Percentiles rank a stretch among this genome's conserved stretches.
Evolutionary conservation across 2,797 vertebrate genomes (phyloP).

Genomic region (Galagoides demidoff): DNA sequence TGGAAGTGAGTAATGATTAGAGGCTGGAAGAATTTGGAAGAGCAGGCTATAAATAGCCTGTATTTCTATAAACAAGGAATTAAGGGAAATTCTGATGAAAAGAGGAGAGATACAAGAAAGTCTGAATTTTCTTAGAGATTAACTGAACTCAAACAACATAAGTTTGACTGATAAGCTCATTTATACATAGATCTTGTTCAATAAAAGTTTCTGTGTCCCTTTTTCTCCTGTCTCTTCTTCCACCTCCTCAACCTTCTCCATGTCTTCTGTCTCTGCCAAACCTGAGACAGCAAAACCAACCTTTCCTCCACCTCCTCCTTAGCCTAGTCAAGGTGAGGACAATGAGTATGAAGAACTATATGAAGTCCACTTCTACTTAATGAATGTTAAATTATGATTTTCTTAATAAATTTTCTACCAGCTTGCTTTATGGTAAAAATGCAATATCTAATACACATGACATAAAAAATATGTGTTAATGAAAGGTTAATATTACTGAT

Average conservation of each 20-base stretch:
- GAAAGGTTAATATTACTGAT: background rate
- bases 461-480: background rate
- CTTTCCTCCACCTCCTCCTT: too few species aligned
- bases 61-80: background rate
- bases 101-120: background rate
- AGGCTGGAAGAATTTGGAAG: background rate
- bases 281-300: background rate
- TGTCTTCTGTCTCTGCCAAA: background rate
- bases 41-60: background rate
- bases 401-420: background rate
- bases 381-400: background rate
- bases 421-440: background rate
- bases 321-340: background rate
- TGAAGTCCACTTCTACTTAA: background rate
- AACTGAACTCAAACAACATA: background rate
- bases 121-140: background rate
- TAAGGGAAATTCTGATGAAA: background rate
- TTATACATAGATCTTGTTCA: background rate
- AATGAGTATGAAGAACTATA: background rate
- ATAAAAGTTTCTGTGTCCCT: background rate
- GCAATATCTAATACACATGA: background rate
- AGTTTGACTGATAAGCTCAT: background rate
- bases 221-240: background rate
- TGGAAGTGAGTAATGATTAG: background rate
- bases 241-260: background rate